Conservation (phyloP, 2,888 invertebrate species). For the Nymphalis urticae region DNA sequence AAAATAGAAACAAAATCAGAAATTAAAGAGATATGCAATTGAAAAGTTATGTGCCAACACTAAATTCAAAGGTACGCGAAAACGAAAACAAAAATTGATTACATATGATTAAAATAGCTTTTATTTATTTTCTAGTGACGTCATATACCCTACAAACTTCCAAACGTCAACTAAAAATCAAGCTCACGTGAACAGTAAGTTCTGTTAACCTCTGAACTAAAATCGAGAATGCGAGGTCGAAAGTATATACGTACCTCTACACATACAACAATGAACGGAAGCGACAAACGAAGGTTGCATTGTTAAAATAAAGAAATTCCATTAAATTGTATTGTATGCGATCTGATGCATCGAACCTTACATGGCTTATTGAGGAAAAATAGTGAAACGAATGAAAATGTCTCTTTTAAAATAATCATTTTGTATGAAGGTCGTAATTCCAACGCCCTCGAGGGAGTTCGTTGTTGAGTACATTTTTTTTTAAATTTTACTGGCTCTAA, state of each 20-base stretch:
- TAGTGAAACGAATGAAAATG: slow-evolving; percentile 16
- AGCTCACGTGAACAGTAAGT: too few relatives aligned
- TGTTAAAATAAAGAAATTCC: slow-evolving; percentile 32
- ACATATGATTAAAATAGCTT: too few relatives aligned
- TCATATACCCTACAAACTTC: not conserved
- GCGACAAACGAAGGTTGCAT: slow-evolving; percentile 38
- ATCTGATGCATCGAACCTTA: slow-evolving; percentile 24
- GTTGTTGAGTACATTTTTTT: too few relatives aligned
- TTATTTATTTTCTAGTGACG: not conserved
- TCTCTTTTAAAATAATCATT: not conserved
- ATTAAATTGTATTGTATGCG: slow-evolving; percentile 24
- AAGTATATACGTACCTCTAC: slow-evolving; percentile 15
- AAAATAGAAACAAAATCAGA: too few relatives aligned
- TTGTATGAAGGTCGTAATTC: not conserved
- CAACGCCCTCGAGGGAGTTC: slow-evolving; percentile 4
- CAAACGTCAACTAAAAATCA: too few relatives aligned
- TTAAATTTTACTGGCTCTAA: too few relatives aligned
- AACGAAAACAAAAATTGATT: too few relatives aligned
- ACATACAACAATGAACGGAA: slow-evolving; percentile 42
- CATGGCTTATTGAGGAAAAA: slow-evolving; percentile 27
- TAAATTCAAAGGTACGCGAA: too few relatives aligned
- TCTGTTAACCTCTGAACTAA: not conserved
- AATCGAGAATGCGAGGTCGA: not conserved
- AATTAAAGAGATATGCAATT: too few relatives aligned
- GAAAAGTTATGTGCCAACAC: too few relatives aligned